Evolutionary conservation across 2,888 invertebrate species (phyloP).

Genomic region (Disparrhopalites patrizii): DNA sequence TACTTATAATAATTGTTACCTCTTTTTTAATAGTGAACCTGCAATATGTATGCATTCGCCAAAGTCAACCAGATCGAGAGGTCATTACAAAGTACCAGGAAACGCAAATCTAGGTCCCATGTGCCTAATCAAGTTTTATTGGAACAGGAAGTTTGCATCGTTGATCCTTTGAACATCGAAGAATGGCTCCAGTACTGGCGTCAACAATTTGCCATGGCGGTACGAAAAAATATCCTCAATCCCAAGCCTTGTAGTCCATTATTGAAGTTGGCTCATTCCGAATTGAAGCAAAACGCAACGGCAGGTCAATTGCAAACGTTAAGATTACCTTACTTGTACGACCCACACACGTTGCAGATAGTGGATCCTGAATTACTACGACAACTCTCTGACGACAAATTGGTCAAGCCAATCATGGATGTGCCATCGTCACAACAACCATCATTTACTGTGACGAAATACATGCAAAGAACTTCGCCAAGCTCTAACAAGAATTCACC

Average conservation of each 20-base stretch:
- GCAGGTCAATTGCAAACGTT: not conserved
- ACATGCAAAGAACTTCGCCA: no score
- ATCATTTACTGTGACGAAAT: no score
- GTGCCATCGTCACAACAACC: no score
- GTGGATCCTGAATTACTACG: not conserved
- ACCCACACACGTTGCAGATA: slow-evolving; percentile 7
- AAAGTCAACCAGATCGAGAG: not conserved
- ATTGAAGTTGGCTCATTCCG: not conserved
- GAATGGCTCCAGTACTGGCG: slow-evolving; percentile 2
- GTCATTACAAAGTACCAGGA: not conserved
- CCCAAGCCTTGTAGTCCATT: slow-evolving; percentile 4
- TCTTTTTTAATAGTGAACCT: not conserved
- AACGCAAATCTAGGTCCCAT: not conserved
- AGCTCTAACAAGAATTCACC: no score
- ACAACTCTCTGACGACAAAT: no score
- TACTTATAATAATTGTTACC: no score
- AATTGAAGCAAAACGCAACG: not conserved
- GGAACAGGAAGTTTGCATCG: not conserved
- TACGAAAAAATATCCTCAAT: not conserved
- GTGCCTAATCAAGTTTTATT: slow-evolving; percentile 4
- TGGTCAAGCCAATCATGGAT: no score
- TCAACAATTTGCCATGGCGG: not conserved
- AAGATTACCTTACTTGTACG: not conserved
- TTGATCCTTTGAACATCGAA: slow-evolving; percentile 8
- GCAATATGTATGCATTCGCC: slow-evolving; percentile 7